Percentiles rank a stretch among this genome's conserved stretches.
phyloP scores from a whole-genome alignment of 2,888 invertebrate species.

The Phengaris arion region DNA sequence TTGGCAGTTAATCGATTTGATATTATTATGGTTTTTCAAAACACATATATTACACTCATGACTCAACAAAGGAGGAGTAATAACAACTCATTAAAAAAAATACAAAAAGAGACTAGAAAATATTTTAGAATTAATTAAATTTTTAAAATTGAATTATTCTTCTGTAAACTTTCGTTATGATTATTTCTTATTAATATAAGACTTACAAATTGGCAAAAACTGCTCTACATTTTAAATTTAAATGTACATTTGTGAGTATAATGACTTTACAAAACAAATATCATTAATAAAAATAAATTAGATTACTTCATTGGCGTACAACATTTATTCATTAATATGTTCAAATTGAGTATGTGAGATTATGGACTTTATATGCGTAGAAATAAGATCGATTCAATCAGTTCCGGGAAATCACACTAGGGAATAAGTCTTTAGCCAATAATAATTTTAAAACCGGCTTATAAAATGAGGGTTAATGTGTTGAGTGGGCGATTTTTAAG shows the following conservation, averaged over 20 bases:
- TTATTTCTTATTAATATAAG: background rate
- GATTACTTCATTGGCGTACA: slow-evolving; percentile 11
- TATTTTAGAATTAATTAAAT: background rate
- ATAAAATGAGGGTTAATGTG: slow-evolving; percentile 55
- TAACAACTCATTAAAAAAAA: too few relatives aligned
- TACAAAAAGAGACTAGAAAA: background rate
- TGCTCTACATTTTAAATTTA: background rate
- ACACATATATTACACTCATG: background rate
- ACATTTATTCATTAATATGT: slow-evolving; percentile 10
- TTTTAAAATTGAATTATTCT: too few relatives aligned
- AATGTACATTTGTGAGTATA: background rate
- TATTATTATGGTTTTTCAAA: background rate
- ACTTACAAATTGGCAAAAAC: background rate
- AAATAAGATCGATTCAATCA: background rate
- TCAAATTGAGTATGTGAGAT: background rate
- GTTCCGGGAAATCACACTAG: slow-evolving; percentile 43
- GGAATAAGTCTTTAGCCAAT: slow-evolving; percentile 50
- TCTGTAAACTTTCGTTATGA: too few relatives aligned
- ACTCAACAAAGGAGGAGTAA: too few relatives aligned
- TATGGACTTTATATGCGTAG: background rate
- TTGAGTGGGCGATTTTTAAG: slow-evolving; percentile 40
- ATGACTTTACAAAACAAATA: slow-evolving; percentile 4
- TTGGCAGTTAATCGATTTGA: background rate
- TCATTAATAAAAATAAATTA: background rate
- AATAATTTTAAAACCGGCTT: slow-evolving; percentile 54